These are phyloP conservation scores for Teleopsis dalmanni DNA, from an alignment of 1,140 invertebrate genomes.

Conservation along the genomic window DNA sequence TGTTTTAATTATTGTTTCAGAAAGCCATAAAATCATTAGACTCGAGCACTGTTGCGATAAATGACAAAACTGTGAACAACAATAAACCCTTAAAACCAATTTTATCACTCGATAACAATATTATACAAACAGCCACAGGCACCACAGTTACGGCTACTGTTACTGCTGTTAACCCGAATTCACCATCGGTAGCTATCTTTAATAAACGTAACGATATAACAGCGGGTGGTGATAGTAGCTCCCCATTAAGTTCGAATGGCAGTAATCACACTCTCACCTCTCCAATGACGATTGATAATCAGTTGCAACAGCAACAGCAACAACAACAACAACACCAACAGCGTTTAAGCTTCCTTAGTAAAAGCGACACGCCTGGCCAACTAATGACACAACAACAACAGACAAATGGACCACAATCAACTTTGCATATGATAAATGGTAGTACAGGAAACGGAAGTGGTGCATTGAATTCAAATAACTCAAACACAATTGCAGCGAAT, in stretches of 20 bases:
- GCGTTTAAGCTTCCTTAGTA: constrained; percentile 6
- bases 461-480: constrained; percentile 6
- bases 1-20: constrained; percentile 24
- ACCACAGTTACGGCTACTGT: neutral
- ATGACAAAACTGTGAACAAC: constrained; percentile 39
- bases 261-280: constrained; percentile 41
- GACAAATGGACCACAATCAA: neutral
- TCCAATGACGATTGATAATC: constrained; percentile 40
- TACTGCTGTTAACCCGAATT: neutral
- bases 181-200: constrained; percentile 8
- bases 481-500: neutral
- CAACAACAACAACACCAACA: too few species aligned
- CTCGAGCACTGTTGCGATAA: constrained; percentile 21
- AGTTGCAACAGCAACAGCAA: constrained; percentile 16
- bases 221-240: constrained; percentile 23
- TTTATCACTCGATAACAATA: constrained; percentile 30
- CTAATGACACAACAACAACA: constrained; percentile 9
- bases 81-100: constrained; percentile 40
- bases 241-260: constrained; percentile 38
- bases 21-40: constrained; percentile 41
- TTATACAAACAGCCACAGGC: neutral
- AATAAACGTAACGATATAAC: constrained; percentile 21
- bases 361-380: constrained; percentile 6
- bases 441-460: neutral
- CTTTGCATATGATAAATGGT: neutral